Base-by-base conservation (phyloP, 2,888 invertebrate species). In the Ypsolopha scabrella region DNA sequence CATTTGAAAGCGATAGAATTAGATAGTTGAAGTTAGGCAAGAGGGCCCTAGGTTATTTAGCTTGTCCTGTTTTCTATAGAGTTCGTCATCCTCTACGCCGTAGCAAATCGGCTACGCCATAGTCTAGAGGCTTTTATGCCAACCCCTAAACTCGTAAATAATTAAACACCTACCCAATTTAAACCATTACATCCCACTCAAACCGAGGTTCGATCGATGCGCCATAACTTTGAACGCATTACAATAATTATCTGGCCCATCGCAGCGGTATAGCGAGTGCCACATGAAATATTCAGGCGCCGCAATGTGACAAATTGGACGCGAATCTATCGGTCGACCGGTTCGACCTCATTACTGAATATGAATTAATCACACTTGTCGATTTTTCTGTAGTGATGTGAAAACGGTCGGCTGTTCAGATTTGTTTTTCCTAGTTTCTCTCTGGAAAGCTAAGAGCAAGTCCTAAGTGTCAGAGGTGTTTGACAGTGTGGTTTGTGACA, bases 331-430 rank as follows among this genome's bases (percentile, higher is more conserved):
- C 65, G n/a, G 33, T 7, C 49, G 34, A 36, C 43, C 37, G 37
- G 39, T 3, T 62, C 71, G 64, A 68, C 74, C 76, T 82, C 76
- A 82, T 82, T 81, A 82, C 70, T 65, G 72, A 60, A 67, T 72
- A 79, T 83, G 75, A 82, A 85, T 82, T 82, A 83, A 81, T 81
- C 75, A 82, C 76, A 73, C 65, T 73, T 74, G 72, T 73, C 72
- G 71, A 74, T 67, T 70, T 66, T 60, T 55, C 48, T 53, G 3
- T 70, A 72, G 74, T 60, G 69, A 53, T 58, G 71, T 49, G 51
- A 24, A 10, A 10, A n/a, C n/a, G 24, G 24, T 4, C 4, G 24
- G 24, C 4, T 4, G 24, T 24, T 24, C 24, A 24, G 24, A 24
- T 24, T 24, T 24, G n/a, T n/a, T n/a, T n/a, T n/a, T n/a, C n/a